Conservation (phyloP, 2,797 vertebrate species). For the Gobionotothen gibberifrons region DNA sequence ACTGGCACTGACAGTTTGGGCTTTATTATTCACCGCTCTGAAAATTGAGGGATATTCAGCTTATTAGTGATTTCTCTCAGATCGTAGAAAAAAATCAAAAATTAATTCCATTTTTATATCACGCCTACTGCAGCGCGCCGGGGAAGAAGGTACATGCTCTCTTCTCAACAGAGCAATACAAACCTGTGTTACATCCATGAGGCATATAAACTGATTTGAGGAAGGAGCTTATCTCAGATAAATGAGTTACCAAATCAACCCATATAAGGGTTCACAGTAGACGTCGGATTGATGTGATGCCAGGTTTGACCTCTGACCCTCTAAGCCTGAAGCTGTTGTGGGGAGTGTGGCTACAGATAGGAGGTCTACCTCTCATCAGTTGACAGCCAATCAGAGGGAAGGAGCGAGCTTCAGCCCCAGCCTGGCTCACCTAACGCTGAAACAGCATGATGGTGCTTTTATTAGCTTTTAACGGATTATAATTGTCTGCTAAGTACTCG, state of each 20-base stretch:
- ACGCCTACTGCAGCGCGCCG: conserved; percentile 42
- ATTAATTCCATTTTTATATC: conserved; percentile 64
- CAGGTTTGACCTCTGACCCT: conserved; percentile 58
- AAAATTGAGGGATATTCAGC: conserved; percentile 40
- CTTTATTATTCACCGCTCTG: conserved; percentile 35
- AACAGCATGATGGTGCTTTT: conserved; percentile 77
- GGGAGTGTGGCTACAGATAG: conserved; percentile 58
- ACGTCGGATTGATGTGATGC: conserved; percentile 71
- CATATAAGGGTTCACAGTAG: conserved; percentile 41
- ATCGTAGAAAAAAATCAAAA: conserved; percentile 64
- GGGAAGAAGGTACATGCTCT: conserved; percentile 45
- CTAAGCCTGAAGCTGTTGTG: conserved; percentile 67
- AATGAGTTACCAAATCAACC: conserved; percentile 68
- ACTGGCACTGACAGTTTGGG: conserved; percentile 43
- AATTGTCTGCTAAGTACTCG: conserved; percentile 82
- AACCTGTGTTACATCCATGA: conserved; percentile 54
- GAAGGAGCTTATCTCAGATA: conserved; percentile 50
- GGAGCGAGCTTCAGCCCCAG: conserved; percentile 36
- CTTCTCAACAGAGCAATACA: conserved; percentile 63
- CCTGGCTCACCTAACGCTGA: conserved; percentile 57
- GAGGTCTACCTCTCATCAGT: conserved; percentile 66
- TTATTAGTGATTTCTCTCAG: conserved; percentile 54
- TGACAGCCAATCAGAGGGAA: conserved; percentile 61
- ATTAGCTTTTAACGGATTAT: conserved; percentile 83
- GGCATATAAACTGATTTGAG: conserved; percentile 50